phyloP scores from a whole-genome alignment of 2,888 invertebrate species.

The Oxyteleia sp. region DNA sequence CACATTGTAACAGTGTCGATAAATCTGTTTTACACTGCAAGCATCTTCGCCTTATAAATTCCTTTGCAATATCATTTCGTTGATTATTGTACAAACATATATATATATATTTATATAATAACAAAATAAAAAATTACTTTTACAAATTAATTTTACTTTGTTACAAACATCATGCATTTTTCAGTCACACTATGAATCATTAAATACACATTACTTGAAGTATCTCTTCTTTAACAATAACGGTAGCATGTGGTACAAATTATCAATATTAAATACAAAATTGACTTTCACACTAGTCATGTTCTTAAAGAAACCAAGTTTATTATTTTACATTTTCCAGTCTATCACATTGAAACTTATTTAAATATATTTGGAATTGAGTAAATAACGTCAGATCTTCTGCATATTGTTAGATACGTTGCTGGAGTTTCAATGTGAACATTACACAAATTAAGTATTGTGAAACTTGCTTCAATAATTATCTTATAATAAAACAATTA shows the following conservation, averaged over 20 bases:
- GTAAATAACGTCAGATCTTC: conserved; percentile 20
- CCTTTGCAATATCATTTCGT: conserved; percentile 52
- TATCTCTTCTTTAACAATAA: conserved; percentile 46
- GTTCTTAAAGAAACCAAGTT: conserved; percentile 43
- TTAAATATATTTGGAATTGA: conserved; percentile 18
- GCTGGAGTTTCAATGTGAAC: conserved; percentile 37
- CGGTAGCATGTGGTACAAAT: conserved; percentile 41
- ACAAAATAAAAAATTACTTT: conserved; percentile 84
- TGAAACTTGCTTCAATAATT: not conserved
- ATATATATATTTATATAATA: conserved; percentile 85
- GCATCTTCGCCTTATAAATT: conserved; percentile 33
- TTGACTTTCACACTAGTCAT: conserved; percentile 61
- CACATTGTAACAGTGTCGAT: conserved; percentile 13
- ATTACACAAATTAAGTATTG: conserved; percentile 3
- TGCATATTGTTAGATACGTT: conserved; percentile 7
- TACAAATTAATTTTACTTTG: conserved; percentile 79
- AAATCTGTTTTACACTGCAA: conserved; percentile 25
- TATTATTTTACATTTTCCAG: conserved; percentile 30
- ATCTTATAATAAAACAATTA: not conserved
- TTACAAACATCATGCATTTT: conserved; percentile 81
- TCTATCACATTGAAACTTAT: conserved; percentile 46
- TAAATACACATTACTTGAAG: conserved; percentile 50
- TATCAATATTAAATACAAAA: conserved; percentile 74
- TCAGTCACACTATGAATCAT: conserved; percentile 82
- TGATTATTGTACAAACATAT: conserved; percentile 85